These are phyloP conservation scores for Drosophila repleta DNA, from an alignment of 1,140 invertebrate genomes.

Conservation along the genomic window DNA sequence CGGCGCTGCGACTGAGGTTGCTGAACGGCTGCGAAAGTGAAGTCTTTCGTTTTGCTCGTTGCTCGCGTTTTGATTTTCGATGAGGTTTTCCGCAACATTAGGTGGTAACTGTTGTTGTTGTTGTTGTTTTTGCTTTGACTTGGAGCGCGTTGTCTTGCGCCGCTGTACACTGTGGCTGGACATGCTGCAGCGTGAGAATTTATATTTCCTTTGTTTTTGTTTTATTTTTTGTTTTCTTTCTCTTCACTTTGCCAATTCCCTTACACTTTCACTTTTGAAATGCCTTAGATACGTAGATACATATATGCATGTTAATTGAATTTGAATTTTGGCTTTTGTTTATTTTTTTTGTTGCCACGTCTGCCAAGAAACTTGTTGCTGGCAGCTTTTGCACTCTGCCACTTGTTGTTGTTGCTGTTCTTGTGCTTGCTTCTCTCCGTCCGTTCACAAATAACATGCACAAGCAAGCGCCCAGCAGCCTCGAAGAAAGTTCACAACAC, in stretches of 20 bases:
- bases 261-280: conserved; percentile 63
- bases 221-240: conserved; percentile 20
- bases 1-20: conserved; percentile 43
- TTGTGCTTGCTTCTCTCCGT: conserved; percentile 9
- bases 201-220: conserved; percentile 25
- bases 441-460: conserved; percentile 26
- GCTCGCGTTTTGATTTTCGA: conserved; percentile 49
- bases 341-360: conserved; percentile 51
- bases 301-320: conserved; percentile 13
- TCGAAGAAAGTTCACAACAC: conserved; percentile 63
- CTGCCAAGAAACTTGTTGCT: conserved; percentile 50
- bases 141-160: conserved; percentile 66
- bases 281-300: conserved; percentile 5
- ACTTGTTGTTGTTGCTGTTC: conserved; percentile 29
- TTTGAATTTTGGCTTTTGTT: conserved; percentile 2
- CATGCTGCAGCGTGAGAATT: conserved; percentile 58
- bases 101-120: conserved; percentile 36
- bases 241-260: conserved; percentile 21
- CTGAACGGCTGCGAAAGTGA: conserved; percentile 77
- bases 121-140: conserved; percentile 54
- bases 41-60: conserved; percentile 79
- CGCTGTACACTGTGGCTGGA: conserved; percentile 66
- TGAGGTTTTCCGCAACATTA: conserved; percentile 51
- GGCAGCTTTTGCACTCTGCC: conserved; percentile 61
- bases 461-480: conserved; percentile 43